These are phyloP conservation scores for Troides helena DNA, from an alignment of 2,888 invertebrate species.

Conservation along the genomic window DNA sequence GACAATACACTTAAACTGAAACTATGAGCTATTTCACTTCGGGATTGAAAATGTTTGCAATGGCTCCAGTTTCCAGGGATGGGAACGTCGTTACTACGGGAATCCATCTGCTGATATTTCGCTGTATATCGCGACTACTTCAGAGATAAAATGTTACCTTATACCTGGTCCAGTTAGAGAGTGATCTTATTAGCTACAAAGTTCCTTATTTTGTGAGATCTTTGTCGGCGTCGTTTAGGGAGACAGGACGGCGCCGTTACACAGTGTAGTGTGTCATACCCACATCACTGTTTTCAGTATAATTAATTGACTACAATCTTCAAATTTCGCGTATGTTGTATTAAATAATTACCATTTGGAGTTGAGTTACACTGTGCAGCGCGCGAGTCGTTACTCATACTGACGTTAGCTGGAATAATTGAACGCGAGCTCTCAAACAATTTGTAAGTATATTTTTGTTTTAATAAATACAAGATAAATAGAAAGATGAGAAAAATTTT, in stretches of 20 bases:
- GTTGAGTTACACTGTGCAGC: slow-evolving; percentile 1
- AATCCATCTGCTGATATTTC: too few species aligned
- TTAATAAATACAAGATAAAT: not conserved
- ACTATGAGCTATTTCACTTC: not conserved
- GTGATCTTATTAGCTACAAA: too few species aligned
- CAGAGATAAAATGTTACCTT: too few species aligned
- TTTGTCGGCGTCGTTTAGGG: too few species aligned
- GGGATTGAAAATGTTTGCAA: not conserved
- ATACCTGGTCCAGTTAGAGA: too few species aligned
- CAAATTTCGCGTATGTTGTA: slow-evolving; percentile 2
- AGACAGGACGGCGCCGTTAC: too few species aligned
- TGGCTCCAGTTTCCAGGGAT: not conserved
- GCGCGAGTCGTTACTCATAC: slow-evolving; percentile 13
- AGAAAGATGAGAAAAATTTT: not conserved
- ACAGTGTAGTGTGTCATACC: not conserved
- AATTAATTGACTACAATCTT: slow-evolving; percentile 17
- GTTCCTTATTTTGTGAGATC: too few species aligned
- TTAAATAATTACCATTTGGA: slow-evolving; percentile 18
- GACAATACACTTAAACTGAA: not conserved
- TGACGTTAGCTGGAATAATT: slow-evolving; percentile 18
- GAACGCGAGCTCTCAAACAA: not conserved
- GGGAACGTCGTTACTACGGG: not conserved
- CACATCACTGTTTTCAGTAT: not conserved
- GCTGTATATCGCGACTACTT: too few species aligned
- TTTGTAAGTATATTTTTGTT: not conserved